phyloP scores from a whole-genome alignment of 1,140 invertebrate species.

The Drosophila tani region DNA sequence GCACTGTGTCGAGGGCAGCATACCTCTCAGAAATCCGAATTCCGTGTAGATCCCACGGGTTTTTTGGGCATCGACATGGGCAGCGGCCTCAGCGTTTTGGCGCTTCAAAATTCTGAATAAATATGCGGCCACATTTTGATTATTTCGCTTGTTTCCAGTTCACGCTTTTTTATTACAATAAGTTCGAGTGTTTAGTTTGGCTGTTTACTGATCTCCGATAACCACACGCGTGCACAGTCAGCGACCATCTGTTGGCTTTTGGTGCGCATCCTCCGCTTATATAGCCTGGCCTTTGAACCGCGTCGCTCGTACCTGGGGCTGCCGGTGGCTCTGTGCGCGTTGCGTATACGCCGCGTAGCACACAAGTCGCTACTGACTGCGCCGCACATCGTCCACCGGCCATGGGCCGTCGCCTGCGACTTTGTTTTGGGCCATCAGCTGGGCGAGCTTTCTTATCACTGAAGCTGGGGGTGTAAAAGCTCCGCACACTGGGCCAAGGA shows the following conservation, averaged over 20 bases:
- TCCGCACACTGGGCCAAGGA: slow-evolving; percentile 52
- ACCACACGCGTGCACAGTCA: slow-evolving; percentile 69
- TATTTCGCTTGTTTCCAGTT: slow-evolving; percentile 26
- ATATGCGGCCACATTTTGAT: slow-evolving; percentile 32
- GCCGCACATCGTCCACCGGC: slow-evolving; percentile 38
- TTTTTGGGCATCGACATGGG: neutral
- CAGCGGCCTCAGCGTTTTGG: neutral
- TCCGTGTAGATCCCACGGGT: slow-evolving; percentile 19
- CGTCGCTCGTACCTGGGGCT: neutral
- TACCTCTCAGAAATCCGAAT: slow-evolving; percentile 33
- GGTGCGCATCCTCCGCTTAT: slow-evolving; percentile 53
- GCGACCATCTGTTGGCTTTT: slow-evolving; percentile 82
- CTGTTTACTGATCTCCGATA: slow-evolving; percentile 62
- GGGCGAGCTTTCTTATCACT: slow-evolving; percentile 76
- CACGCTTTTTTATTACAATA: slow-evolving; percentile 45
- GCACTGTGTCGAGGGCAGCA: slow-evolving; percentile 14
- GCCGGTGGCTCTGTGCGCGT: slow-evolving; percentile 31
- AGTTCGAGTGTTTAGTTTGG: slow-evolving; percentile 39
- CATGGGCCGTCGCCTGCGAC: slow-evolving; percentile 44
- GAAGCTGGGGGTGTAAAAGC: slow-evolving; percentile 68
- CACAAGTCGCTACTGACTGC: slow-evolving; percentile 60
- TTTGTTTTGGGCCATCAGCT: slow-evolving; percentile 72
- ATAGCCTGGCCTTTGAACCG: slow-evolving; percentile 45
- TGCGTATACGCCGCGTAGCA: slow-evolving; percentile 76
- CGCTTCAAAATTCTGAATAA: slow-evolving; percentile 32